Evolutionary conservation across 2,888 invertebrate genomes (phyloP), one percentile per base, ranked within the genome.

Genomic region (Pemphredon lugubris): DNA sequence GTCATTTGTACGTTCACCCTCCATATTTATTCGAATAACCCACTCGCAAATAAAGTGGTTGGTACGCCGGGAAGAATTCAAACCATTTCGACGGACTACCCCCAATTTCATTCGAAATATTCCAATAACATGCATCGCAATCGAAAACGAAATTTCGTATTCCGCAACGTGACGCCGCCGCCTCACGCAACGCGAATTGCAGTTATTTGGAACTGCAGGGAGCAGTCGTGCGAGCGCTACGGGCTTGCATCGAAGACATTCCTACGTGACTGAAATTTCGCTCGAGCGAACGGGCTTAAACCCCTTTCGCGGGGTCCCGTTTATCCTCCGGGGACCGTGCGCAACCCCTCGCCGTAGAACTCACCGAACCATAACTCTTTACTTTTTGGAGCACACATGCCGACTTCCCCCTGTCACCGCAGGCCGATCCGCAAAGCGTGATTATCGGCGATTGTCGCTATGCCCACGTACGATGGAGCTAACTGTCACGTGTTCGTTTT

Each of bases 211-310:
- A 64, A 40, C 30, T 63, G 59, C 59, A 47, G 47, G 7, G 51
- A 48, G 53, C 54, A 20, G 26, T 34, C 30, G 23, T 37, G 54
- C 54, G 21, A 58, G 47, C 47, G 20, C 26, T 32, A 30, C 13
- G 13, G n/a, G 4, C 26, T 23, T 30, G 9, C 66, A n/a, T 3
- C 21, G 50, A 47, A 67, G 65, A 59, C 26, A 74, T 77, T 72
- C 55, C 63, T 77, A 84, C 85, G 85, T 84, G 85, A 82, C 77
- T 73, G 70, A 82, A 84, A 85, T 84, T 80, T 73, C 54, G 42
- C 47, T 63, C 37, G 32, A 26, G 4, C 39, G 11, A 21, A 40
- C 61, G 20, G 50, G 40, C 37, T 32, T 54, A 44, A 57, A 47
- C 70, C 70, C 67, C 70, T 72, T 74, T 75, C 32, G 21, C 64